phyloP scores from a whole-genome alignment of 2,797 vertebrate species.

The Adelosebastes latens region DNA sequence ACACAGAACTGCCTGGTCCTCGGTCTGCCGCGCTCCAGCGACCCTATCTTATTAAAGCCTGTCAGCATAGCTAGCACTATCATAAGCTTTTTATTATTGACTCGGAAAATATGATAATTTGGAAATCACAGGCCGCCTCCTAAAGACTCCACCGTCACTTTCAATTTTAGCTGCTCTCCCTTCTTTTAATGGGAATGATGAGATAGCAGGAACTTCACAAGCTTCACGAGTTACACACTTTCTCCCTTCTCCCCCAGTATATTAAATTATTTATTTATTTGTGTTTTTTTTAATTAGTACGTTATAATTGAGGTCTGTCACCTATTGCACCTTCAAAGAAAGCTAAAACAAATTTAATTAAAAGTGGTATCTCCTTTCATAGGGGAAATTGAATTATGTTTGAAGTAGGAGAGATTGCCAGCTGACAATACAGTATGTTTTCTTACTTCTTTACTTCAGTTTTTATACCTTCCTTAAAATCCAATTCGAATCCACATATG shows the following conservation, averaged over 20 bases:
- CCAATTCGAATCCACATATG: conserved; percentile 53
- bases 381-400: conserved; percentile 84
- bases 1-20: conserved; percentile 62
- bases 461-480: conserved; percentile 61
- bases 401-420: conserved; percentile 82
- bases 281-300: conserved; percentile 82
- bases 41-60: conserved; percentile 86
- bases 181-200: conserved; percentile 81
- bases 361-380: conserved; percentile 82
- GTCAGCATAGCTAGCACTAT: conserved; percentile 84
- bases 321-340: conserved; percentile 82
- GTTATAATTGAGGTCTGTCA: conserved; percentile 86
- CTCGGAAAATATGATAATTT: conserved; percentile 88
- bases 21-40: conserved; percentile 78
- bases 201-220: conserved; percentile 80
- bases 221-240: conserved; percentile 63
- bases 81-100: conserved; percentile 89
- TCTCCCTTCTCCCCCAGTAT: conserved; percentile 36
- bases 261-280: conserved; percentile 77
- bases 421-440: conserved; percentile 82
- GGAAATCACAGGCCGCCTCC: conserved; percentile 85
- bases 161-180: conserved; percentile 82
- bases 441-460: conserved; percentile 67
- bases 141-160: conserved; percentile 83
- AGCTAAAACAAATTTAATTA: conserved; percentile 87